phyloP scores from a whole-genome alignment of 2,888 invertebrate species.

The Drosophila percnosoma region DNA sequence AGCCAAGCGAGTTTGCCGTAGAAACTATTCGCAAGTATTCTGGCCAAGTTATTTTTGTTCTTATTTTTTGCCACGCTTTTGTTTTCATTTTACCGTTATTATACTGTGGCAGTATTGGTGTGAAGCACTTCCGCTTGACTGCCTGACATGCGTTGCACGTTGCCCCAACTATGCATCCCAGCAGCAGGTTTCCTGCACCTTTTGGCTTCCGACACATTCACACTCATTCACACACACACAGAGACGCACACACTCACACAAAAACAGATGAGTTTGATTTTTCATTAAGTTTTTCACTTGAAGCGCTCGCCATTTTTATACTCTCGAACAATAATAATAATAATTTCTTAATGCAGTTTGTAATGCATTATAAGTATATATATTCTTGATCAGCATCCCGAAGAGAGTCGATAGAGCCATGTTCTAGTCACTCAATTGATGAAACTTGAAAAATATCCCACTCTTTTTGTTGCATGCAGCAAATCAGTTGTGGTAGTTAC shows the following conservation, averaged over 20 bases:
- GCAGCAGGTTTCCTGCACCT: conserved; percentile 55
- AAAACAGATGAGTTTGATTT: conserved; percentile 46
- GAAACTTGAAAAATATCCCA: not conserved
- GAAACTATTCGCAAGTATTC: conserved; percentile 38
- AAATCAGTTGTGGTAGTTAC: not conserved
- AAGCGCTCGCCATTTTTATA: conserved; percentile 24
- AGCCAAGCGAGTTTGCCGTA: conserved; percentile 40
- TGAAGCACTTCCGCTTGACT: conserved; percentile 75
- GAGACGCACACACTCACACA: not conserved
- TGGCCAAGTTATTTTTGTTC: conserved; percentile 22
- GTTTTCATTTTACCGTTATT: conserved; percentile 49
- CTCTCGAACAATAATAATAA: not conserved
- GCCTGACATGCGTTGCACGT: conserved; percentile 67
- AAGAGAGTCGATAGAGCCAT: not conserved
- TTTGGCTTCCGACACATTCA: conserved; percentile 57
- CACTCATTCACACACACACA: not conserved
- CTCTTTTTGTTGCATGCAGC: not conserved
- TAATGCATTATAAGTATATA: not conserved
- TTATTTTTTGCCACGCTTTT: conserved; percentile 22
- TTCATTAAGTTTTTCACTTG: conserved; percentile 67
- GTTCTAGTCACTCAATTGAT: not conserved
- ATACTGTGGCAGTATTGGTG: conserved; percentile 56
- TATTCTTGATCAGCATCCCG: not conserved
- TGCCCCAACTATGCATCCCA: conserved; percentile 3
- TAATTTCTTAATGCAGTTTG: not conserved